Evolutionary conservation across 2,888 invertebrate species (phyloP), one percentile per base, ranked within the genome.

Genomic region (Julus scanicus): DNA sequence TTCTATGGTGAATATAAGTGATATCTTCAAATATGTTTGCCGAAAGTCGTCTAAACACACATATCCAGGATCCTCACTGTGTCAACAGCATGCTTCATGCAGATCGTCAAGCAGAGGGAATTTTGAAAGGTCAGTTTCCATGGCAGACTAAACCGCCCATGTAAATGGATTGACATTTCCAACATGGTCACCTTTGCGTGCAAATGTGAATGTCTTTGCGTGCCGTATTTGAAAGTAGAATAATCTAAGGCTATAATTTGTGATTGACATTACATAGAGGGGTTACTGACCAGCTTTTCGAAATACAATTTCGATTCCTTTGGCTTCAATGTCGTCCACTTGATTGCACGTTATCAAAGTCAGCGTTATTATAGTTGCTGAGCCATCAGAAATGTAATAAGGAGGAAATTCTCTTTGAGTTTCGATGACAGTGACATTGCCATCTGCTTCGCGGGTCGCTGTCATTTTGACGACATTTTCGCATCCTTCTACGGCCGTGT

Each of bases 301-400:
- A 48, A 91, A 89, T n/a, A 89, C 89, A 6, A 89, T 90, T 88
- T 90, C 89, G 83, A 91, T 90, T 48, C 91, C 91, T 89, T 88
- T 90, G 9, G 88, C 83, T 15, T 88, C 88, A 2, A 90, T 83
- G 0, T 86, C 49, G 15, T 89, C 86, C 89, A 89, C 88, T 88
- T 90, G 90, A 86, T 90, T 90, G 49, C 91, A 91, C 1, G 91
- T 91, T n/a, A 89, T 89, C 11, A 91, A 71, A 0, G 90, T 90
- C 8, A 91, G 87, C 29, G 89, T 89, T 39, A 91, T 89, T 11
- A 83, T 88, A 9, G 90, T 90, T 80, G 89, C 88, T 4, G 89
- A 88, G 11, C 91, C 91, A 86, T 91, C 91, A 5, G 90, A 90
- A 13, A 90, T 89, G 80, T 90, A 91, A 88, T 91, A 91, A 17